Evolutionary conservation across 2,113 vertebrate genomes (phyloP).

Genomic region (Synodontis membranacea): DNA sequence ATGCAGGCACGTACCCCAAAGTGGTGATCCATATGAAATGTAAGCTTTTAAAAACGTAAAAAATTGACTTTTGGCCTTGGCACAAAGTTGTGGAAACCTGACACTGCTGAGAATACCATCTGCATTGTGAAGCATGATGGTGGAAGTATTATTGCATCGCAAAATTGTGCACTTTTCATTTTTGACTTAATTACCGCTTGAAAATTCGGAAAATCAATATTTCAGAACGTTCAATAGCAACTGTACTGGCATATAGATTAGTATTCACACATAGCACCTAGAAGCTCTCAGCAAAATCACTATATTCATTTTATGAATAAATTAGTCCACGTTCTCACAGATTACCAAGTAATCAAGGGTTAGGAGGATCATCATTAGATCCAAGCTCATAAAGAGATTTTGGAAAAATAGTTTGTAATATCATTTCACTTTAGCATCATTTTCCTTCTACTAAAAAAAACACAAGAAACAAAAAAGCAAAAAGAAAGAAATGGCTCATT

Average conservation of each 20-base stretch:
- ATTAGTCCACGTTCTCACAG: background rate
- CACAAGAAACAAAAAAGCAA: background rate
- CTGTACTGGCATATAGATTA: too few relatives aligned
- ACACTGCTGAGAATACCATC: background rate
- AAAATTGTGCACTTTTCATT: background rate
- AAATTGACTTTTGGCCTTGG: background rate
- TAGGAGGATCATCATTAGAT: background rate
- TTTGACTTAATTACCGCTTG: background rate
- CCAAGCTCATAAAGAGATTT: background rate
- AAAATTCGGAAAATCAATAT: too few relatives aligned
- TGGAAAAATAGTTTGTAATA: background rate
- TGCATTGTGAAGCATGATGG: background rate
- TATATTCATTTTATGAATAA: background rate
- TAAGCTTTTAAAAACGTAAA: too few relatives aligned
- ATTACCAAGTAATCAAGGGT: background rate
- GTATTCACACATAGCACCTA: too few relatives aligned
- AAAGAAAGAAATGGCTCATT: background rate
- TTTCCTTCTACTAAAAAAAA: background rate
- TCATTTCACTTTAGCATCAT: background rate
- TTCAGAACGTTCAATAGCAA: too few relatives aligned
- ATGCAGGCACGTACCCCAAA: background rate
- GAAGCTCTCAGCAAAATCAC: too few relatives aligned
- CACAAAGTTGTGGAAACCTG: background rate
- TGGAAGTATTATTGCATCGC: background rate
- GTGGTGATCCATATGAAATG: background rate